phyloP scores from a whole-genome alignment of 1,140 invertebrate species.

The Oryzaephilus surinamensis region DNA sequence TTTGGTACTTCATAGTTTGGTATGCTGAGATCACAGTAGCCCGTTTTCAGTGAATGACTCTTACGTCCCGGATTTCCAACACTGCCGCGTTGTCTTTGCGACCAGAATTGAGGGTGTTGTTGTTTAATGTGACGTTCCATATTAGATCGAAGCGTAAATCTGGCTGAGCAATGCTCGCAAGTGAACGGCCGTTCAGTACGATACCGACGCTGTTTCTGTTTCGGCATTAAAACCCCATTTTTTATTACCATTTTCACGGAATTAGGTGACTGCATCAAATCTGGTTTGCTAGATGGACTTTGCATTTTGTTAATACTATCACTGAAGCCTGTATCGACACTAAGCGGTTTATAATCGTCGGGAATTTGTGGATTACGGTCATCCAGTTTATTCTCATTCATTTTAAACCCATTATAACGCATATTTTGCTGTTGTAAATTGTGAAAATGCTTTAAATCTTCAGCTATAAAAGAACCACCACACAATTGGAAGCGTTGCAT shows the following conservation, averaged over 20 bases:
- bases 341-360: slow-evolving; percentile 28
- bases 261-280: slow-evolving; percentile 40
- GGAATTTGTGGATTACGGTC: slow-evolving; percentile 11
- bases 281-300: slow-evolving; percentile 10
- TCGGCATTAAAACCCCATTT: slow-evolving; percentile 78
- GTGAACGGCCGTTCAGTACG: slow-evolving; percentile 83
- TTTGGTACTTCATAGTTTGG: slow-evolving; percentile 28
- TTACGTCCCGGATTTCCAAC: slow-evolving; percentile 41
- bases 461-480: slow-evolving; percentile 52
- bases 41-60: slow-evolving; percentile 25
- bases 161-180: slow-evolving; percentile 78
- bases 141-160: slow-evolving; percentile 82
- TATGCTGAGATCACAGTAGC: slow-evolving; percentile 25
- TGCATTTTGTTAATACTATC: slow-evolving; percentile 18
- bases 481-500: slow-evolving; percentile 54
- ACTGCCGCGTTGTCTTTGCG: slow-evolving; percentile 54
- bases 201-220: slow-evolving; percentile 82
- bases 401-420: slow-evolving; percentile 10
- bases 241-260: slow-evolving; percentile 83
- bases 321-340: slow-evolving; percentile 20
- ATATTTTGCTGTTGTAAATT: slow-evolving; percentile 7
- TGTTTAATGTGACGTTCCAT: slow-evolving; percentile 92
- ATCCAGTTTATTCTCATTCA: slow-evolving; percentile 4
- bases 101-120: slow-evolving; percentile 83
- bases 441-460: slow-evolving; percentile 34